phyloP scores from a whole-genome alignment of 1,140 invertebrate species.

The Conus ventricosus region DNA sequence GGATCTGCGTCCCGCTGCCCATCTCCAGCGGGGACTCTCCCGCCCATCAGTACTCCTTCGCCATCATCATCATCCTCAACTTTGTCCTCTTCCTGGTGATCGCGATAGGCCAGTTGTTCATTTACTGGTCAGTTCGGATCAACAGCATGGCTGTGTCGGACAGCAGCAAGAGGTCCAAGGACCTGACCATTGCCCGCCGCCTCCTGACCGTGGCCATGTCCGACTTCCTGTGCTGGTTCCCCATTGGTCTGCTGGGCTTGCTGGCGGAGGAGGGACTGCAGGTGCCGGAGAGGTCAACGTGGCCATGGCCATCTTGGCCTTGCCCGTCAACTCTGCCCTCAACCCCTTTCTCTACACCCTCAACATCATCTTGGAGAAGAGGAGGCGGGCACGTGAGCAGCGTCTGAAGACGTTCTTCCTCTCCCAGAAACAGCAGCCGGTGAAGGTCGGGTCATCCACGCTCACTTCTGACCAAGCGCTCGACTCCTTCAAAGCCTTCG shows the following conservation, averaged over 20 bases:
- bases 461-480: not conserved
- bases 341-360: not conserved
- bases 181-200: conserved; percentile 25
- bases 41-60: conserved; percentile 33
- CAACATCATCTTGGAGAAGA: not conserved
- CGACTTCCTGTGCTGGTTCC: too few species aligned
- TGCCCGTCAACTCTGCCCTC: not conserved
- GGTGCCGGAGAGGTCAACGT: conserved; percentile 36
- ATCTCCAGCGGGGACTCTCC: conserved; percentile 26
- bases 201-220: conserved; percentile 16
- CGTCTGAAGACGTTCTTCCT: not conserved
- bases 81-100: conserved; percentile 44
- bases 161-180: conserved; percentile 10
- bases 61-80: too few species aligned
- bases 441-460: not conserved
- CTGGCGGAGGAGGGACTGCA: conserved; percentile 16
- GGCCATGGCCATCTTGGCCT: not conserved
- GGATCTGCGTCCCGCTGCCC: conserved; percentile 54
- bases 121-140: not conserved
- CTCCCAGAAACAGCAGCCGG: not conserved
- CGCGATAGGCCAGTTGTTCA: conserved; percentile 43
- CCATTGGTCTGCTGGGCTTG: conserved; percentile 41
- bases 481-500: not conserved
- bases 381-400: not conserved
- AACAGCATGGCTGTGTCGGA: not conserved